Evolutionary conservation across 2,888 invertebrate species (phyloP).

Genomic region (Hedychridium roseum): DNA sequence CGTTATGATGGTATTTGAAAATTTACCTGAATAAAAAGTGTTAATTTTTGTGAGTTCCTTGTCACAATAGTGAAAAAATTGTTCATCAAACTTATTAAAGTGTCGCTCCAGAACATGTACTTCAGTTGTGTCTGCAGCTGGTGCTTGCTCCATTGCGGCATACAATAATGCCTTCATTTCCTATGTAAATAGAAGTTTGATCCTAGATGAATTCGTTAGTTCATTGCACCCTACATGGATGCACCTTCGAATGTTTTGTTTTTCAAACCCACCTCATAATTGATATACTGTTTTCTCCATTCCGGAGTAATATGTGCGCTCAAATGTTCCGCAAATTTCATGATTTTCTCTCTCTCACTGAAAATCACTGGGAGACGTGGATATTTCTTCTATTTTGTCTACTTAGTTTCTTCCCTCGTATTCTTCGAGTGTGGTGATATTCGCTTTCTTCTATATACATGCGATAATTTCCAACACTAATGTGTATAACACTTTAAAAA

Average conservation of each 20-base stretch:
- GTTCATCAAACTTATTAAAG: slow-evolving; percentile 83
- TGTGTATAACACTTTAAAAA: too few relatives aligned
- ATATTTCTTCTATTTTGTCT: too few relatives aligned
- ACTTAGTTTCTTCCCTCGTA: too few relatives aligned
- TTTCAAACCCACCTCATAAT: slow-evolving; percentile 78
- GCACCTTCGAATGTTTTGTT: too few relatives aligned
- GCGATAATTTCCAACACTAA: too few relatives aligned
- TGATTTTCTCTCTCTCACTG: too few relatives aligned
- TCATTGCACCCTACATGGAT: too few relatives aligned
- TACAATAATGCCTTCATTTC: slow-evolving; percentile 87
- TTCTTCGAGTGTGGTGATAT: too few relatives aligned
- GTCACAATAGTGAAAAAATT: slow-evolving; percentile 85
- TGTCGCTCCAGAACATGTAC: slow-evolving; percentile 75
- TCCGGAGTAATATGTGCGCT: slow-evolving; percentile 90
- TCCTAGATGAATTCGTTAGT: too few relatives aligned
- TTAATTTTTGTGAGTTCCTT: slow-evolving; percentile 88
- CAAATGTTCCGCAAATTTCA: slow-evolving; percentile 92
- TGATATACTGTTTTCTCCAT: slow-evolving; percentile 89
- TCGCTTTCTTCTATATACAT: too few relatives aligned
- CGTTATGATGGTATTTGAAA: not conserved
- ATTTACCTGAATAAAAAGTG: slow-evolving; percentile 79
- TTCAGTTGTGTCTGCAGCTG: slow-evolving; percentile 78
- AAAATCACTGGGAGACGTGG: too few relatives aligned
- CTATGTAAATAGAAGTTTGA: too few relatives aligned
- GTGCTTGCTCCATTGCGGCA: slow-evolving; percentile 79